Evolutionary conservation across 2,113 vertebrate genomes (phyloP).

Genomic region (Pavo muticus): DNA sequence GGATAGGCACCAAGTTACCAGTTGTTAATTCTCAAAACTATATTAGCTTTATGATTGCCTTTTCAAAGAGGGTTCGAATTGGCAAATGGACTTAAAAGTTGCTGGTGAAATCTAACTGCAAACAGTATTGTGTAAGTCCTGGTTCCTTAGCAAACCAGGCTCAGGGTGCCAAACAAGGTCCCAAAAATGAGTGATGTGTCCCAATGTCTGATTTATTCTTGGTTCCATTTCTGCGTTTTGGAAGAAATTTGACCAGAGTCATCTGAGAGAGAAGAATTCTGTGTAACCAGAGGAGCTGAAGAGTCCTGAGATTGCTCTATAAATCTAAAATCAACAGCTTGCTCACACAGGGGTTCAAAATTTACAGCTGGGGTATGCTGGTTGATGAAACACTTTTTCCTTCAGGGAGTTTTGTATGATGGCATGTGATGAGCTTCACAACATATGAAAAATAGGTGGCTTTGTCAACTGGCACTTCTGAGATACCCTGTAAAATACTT

Average conservation of each 20-base stretch:
- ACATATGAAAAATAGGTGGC: neutral
- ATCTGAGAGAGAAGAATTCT: neutral
- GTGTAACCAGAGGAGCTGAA: neutral
- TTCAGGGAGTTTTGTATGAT: neutral
- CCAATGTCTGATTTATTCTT: neutral
- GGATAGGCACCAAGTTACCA: neutral
- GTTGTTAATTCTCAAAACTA: neutral
- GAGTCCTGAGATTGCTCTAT: neutral
- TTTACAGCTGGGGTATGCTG: neutral
- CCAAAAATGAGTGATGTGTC: neutral
- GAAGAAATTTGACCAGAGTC: neutral
- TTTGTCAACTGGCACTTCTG: neutral
- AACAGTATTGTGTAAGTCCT: neutral
- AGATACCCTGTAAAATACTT: neutral
- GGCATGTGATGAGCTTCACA: neutral
- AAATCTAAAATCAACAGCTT: neutral
- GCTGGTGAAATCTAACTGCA: neutral
- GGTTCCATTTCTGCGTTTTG: neutral
- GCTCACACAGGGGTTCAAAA: neutral
- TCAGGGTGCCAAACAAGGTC: neutral
- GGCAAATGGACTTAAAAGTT: neutral
- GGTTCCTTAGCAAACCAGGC: neutral
- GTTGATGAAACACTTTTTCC: neutral
- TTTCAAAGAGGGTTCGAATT: neutral
- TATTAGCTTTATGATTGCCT: neutral